Conservation (phyloP, 2,797 vertebrate species). For the Sebastes elongatus region DNA sequence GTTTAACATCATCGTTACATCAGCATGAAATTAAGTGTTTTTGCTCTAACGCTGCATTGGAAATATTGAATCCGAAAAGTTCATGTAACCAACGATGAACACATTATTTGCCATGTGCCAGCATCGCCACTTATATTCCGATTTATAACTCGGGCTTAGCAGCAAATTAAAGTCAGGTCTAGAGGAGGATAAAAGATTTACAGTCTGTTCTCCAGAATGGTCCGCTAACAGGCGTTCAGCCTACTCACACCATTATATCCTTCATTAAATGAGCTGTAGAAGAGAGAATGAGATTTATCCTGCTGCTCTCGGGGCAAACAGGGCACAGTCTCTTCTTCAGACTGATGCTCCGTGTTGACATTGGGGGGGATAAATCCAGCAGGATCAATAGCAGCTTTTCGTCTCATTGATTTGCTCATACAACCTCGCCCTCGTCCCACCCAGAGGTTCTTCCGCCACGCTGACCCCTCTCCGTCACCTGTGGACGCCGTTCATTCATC, state of each 20-base stretch:
- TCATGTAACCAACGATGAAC: slow-evolving; percentile 36
- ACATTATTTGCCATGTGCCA: slow-evolving; percentile 33
- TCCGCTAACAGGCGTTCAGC: slow-evolving; percentile 65
- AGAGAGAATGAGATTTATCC: slow-evolving; percentile 70
- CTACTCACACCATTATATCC: slow-evolving; percentile 70
- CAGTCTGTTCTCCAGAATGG: slow-evolving; percentile 49
- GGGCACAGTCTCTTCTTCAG: slow-evolving; percentile 62
- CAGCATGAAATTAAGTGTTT: slow-evolving; percentile 33
- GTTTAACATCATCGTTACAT: slow-evolving; percentile 32
- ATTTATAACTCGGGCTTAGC: slow-evolving; percentile 54
- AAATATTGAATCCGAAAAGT: slow-evolving; percentile 18
- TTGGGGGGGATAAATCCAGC: slow-evolving; percentile 77
- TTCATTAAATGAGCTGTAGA: slow-evolving; percentile 73
- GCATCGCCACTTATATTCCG: slow-evolving; percentile 27
- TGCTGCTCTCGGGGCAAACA: slow-evolving; percentile 63
- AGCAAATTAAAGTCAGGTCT: slow-evolving; percentile 57
- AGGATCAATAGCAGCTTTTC: slow-evolving; percentile 75
- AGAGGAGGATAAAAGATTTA: slow-evolving; percentile 67
- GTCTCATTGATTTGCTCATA: slow-evolving; percentile 75
- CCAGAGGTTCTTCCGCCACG: slow-evolving; percentile 55
- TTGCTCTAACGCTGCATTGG: background rate
- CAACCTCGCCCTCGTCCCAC: slow-evolving; percentile 62
- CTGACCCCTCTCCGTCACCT: slow-evolving; percentile 66
- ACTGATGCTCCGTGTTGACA: slow-evolving; percentile 72
- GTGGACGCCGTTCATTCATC: slow-evolving; percentile 61